Evolutionary conservation across 2,113 vertebrate species (phyloP), one percentile per base, ranked within the genome.

Genomic region (Myxocyprinus asiaticus): DNA sequence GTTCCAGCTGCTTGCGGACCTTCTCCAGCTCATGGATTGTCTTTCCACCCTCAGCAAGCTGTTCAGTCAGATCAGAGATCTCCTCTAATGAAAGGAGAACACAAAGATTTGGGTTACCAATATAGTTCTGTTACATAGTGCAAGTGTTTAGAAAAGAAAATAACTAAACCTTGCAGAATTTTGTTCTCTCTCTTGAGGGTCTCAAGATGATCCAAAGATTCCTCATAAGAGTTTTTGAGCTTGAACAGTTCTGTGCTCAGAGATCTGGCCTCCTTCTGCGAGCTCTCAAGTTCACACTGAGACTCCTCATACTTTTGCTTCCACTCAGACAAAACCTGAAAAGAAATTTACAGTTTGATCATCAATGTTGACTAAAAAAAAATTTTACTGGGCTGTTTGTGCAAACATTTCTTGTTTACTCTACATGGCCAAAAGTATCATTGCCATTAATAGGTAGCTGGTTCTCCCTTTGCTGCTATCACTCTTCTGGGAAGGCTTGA

Each of bases 211-310:
- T 98, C 96, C 0, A 98, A 88, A 0, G 94, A 88, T 79, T 98
- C 96, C 88, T 98, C 96, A 0, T 97, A 98, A 15, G 94, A 90
- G 0, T 98, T 98, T 84, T 96, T 98, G 78, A 98, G 88, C 84
- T 97, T 98, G 88, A 98, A 97, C 69, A 98, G 94, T 56, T 98
- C 96, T 0, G 96, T 98, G 90, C 95, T 96, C 58, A 97, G 88
- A 43, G 92, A 89, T 10, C 96, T 89, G 0, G 96, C 90, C 59
- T 98, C 96, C 81, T 98, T 97, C 86, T 98, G 96, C 0, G 96
- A 94, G 0, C 94, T 92, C 88, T 98, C 96, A 87, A 98, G 86
- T 86, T 98, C 96, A 0, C 92, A 92, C 89, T 97, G 96, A 0
- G 89, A 94, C 86, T 98, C 96, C 84, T 98, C 96, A 0, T 93